Evolutionary conservation across 2,113 vertebrate genomes (phyloP).

Genomic region (Mixornis gularis): DNA sequence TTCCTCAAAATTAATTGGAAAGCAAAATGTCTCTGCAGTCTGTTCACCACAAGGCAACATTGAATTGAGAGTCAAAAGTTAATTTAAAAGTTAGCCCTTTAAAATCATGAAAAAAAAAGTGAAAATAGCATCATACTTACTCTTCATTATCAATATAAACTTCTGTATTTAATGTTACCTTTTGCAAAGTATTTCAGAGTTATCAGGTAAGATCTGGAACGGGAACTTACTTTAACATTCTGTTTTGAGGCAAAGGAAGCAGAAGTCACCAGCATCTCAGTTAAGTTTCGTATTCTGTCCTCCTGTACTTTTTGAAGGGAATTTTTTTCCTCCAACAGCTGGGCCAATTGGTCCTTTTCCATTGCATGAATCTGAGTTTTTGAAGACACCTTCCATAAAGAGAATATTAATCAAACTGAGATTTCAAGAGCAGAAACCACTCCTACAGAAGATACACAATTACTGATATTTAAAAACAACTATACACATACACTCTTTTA

Average conservation of each 20-base stretch:
- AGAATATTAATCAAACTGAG: neutral
- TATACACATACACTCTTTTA: neutral
- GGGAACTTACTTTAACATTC: constrained; percentile 72
- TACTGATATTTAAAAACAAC: neutral
- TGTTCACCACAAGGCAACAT: neutral
- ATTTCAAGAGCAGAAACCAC: neutral
- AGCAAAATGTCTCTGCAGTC: neutral
- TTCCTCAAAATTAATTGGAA: neutral
- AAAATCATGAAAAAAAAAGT: neutral
- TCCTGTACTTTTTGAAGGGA: constrained; percentile 88
- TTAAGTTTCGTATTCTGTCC: constrained; percentile 86
- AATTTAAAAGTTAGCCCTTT: neutral
- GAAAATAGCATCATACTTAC: neutral
- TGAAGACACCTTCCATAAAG: constrained; percentile 77
- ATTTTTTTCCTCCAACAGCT: constrained; percentile 89
- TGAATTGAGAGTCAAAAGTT: neutral
- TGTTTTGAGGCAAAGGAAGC: constrained; percentile 67
- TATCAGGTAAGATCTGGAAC: neutral
- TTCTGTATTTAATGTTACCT: neutral
- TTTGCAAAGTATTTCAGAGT: neutral
- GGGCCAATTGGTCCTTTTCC: constrained; percentile 84
- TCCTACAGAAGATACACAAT: neutral
- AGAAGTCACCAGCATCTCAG: constrained; percentile 85
- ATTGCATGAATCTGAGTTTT: constrained; percentile 84
- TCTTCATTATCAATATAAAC: neutral